These are phyloP conservation scores for Calidris pygmaea DNA, from an alignment of 2,113 vertebrate genomes.

Conservation along the genomic window DNA sequence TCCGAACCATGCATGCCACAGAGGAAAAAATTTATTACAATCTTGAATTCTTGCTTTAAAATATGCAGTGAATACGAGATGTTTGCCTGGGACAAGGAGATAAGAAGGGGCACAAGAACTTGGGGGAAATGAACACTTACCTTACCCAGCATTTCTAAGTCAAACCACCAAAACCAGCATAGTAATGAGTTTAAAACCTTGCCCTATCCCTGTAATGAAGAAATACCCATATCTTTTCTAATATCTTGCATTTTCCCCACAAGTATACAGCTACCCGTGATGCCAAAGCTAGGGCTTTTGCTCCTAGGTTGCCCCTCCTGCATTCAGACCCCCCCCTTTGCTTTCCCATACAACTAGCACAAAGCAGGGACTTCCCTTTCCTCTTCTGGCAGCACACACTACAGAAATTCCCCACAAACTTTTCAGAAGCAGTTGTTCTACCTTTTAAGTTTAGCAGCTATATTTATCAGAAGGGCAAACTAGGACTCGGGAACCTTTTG, in stretches of 20 bases:
- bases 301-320: background rate
- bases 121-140: background rate
- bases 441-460: background rate
- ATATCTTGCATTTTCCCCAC: background rate
- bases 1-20: background rate
- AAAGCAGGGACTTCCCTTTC: background rate
- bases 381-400: background rate
- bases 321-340: background rate
- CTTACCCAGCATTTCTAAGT: background rate
- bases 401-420: background rate
- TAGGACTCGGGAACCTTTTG: background rate
- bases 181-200: background rate
- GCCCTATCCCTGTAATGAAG: background rate
- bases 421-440: background rate
- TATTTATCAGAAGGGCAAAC: background rate
- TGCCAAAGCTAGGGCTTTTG: background rate
- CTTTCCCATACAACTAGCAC: background rate
- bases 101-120: background rate
- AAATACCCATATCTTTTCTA: background rate
- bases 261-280: background rate
- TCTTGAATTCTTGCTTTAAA: slow-evolving; percentile 3
- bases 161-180: background rate
- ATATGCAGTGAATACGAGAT: background rate
- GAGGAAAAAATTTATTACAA: background rate
- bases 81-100: background rate